Evolutionary conservation across 2,113 vertebrate species (phyloP), one percentile per base, ranked within the genome.

Genomic region (Siphamia tubifer): DNA sequence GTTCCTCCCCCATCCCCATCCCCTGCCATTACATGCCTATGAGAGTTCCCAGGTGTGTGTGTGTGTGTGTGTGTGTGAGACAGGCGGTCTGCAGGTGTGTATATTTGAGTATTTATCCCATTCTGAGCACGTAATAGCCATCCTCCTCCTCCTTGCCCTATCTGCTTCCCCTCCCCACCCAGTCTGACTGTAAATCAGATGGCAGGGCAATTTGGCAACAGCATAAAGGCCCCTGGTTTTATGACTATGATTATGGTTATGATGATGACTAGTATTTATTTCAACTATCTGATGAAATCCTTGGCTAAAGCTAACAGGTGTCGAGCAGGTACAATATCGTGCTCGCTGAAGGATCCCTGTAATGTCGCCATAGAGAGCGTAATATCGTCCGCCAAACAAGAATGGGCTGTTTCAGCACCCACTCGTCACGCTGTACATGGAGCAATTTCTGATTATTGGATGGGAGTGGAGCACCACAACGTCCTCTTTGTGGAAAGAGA

Each of bases 251-350:
- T 91, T 91, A 91, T 85, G 87, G 81, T 87, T 88, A 88, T 88
- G 88, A 88, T 90, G 88, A 92, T 91, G 87, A 90, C 82, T 84
- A 75, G 85, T 86, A 89, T 91, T 90, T 91, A 87, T 90, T 85
- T 87, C 81, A 87, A 87, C 89, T 89, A 90, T 88, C 87, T 87
- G 91, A 91, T 91, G 85, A 88, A 91, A 88, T 66, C 74, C 36
- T 56, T 35, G 66, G 81, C 83, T 65, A 77, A 82, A 85, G 79
- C 85, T 68, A 90, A 90, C 92, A 93, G 91, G 90, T 93, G 92
- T 88, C 71, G 76, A 83, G 83, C 76, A 89, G 82, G 75, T 85
- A 83, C 87, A 92, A 90, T 92, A 90, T 89, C 67, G 34, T 15
- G 63, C 82, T 55, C 39, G 92, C 81, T 93, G 92, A 92, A 85